phyloP scores from a whole-genome alignment of 92 coral and sea anemone species.

The Zoanthus solanderi region DNA sequence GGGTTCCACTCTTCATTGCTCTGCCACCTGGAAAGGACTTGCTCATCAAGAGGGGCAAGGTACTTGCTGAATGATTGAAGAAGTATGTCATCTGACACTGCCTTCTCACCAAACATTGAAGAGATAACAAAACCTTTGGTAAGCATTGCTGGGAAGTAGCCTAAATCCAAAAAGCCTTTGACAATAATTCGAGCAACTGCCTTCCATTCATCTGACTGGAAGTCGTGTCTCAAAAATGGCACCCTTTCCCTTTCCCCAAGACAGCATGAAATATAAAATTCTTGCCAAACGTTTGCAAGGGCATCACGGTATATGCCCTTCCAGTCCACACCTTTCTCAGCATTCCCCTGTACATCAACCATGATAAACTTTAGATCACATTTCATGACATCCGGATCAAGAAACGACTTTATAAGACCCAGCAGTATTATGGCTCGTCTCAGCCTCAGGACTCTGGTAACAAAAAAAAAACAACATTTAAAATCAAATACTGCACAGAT shows the following conservation, averaged over 20 bases:
- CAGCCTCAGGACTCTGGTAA: conserved; percentile 19
- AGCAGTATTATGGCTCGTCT: conserved; percentile 23
- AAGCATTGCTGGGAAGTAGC: conserved; percentile 50
- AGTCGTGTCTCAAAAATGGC: conserved; percentile 55
- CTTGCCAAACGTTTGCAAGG: conserved; percentile 68
- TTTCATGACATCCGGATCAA: conserved; percentile 17
- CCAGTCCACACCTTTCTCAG: conserved; percentile 33
- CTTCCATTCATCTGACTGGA: conserved; percentile 45
- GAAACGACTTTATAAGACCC: conserved; percentile 24
- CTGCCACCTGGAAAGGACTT: conserved; percentile 15
- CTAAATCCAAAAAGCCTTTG: conserved; percentile 49
- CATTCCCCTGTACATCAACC: conserved; percentile 30
- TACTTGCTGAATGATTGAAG: conserved; percentile 26
- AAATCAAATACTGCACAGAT: conserved; percentile 18
- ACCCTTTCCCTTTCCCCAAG: conserved; percentile 72
- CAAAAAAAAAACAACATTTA: background rate
- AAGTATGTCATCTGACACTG: conserved; percentile 24
- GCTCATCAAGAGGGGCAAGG: conserved; percentile 35
- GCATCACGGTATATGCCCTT: conserved; percentile 75
- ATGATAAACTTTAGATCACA: conserved; percentile 25
- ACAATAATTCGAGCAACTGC: conserved; percentile 49
- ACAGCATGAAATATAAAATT: conserved; percentile 63
- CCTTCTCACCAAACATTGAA: conserved; percentile 27
- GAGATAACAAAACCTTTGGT: conserved; percentile 34
- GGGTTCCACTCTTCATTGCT: conserved; percentile 13